Base-by-base conservation (phyloP, 2,113 vertebrate species). In the Alethe castanea region DNA sequence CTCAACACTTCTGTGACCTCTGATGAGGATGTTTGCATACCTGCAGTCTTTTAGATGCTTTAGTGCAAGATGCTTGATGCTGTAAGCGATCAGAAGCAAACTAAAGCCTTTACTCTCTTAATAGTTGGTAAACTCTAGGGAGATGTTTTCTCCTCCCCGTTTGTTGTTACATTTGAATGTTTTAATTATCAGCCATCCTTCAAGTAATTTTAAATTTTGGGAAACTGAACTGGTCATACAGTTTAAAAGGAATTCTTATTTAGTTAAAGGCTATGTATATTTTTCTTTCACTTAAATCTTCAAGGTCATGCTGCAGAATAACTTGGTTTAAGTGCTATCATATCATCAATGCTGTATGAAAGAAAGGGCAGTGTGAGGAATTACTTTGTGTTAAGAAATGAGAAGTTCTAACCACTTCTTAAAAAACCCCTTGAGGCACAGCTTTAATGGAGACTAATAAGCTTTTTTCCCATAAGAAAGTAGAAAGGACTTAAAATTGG, bases 251-350 rank as follows among this genome's bases (percentile, higher is more conserved):
- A 73, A 53, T 69, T 90, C 18, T 72, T 54, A 25, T 5, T 70
- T 52, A 47, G 53, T 40, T 90, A 35, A 47, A 81, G 19, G 26
- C 48, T 86, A 12, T 69, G 11, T 57, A 4, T 74, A 12, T 65
- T 67, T 91, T 70, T 70, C 29, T 47, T 31, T 80, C 19, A 11
- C 12, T 88, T 66, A 6, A 50, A 12, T 82, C 25, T 88, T 93
- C 92, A 96, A 83, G 95, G 94, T 90, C 86, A 90, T 76, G 28
- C 42, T 89, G 76, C 59, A 33, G 71, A 89, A 48, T 40, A 83
- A 72, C 54, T 87, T 81, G 87, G 48, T 89, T 69, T 83, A 60
- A 93, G 54, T 40, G 13, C 52, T 78, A 35, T 81, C 25, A 10
- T 65, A 81, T 95, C 83, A 91, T 70, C 82, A 81, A 70, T 95